Conservation (phyloP, 2,113 vertebrate species). For the Bubo bubo region DNA sequence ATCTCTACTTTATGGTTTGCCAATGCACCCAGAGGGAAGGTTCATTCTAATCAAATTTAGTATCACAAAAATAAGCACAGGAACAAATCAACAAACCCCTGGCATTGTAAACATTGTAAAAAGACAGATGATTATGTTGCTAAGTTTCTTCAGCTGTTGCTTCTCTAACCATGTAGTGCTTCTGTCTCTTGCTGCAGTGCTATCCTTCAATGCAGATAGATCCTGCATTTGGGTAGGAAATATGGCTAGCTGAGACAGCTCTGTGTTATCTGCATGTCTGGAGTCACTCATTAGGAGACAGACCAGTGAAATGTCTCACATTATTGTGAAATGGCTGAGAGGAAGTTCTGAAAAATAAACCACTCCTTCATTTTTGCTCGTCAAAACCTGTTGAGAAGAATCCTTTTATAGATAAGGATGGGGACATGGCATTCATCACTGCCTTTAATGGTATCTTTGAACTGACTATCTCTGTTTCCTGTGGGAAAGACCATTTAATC, state of each 20-base stretch:
- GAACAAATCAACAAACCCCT: conserved; percentile 44
- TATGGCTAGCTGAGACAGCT: not conserved
- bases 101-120: conserved; percentile 32
- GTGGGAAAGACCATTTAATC: not conserved
- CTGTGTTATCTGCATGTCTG: not conserved
- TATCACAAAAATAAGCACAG: conserved; percentile 54
- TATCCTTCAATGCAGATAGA: not conserved
- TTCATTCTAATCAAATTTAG: conserved; percentile 67
- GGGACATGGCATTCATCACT: not conserved
- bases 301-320: not conserved
- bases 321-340: not conserved
- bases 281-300: not conserved
- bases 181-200: not conserved
- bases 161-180: not conserved
- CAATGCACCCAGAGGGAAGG: conserved; percentile 48
- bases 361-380: not conserved
- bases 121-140: conserved; percentile 38
- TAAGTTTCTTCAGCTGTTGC: conserved; percentile 45
- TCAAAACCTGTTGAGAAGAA: not conserved
- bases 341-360: not conserved
- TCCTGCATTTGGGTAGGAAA: not conserved
- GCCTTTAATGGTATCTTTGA: not conserved
- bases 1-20: conserved; percentile 45
- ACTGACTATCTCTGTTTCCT: not conserved
- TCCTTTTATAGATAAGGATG: not conserved